phyloP scores from a whole-genome alignment of 2,113 vertebrate species.

The Canis aureus region DNA sequence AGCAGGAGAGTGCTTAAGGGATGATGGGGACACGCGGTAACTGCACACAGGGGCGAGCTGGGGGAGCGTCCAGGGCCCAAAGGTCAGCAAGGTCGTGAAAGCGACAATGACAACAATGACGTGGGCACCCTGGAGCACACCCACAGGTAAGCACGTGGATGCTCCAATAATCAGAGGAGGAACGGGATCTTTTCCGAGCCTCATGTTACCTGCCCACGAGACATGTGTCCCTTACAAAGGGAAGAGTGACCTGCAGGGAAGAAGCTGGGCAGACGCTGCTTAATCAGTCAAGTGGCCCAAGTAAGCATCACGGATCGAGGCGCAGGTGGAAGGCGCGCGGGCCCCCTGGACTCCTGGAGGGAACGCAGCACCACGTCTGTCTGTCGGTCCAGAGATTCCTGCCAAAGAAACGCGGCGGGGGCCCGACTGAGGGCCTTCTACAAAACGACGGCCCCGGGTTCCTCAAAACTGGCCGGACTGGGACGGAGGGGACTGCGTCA shows the following conservation, averaged over 20 bases:
- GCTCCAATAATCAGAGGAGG: neutral
- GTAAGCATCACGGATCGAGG: neutral
- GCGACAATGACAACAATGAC: neutral
- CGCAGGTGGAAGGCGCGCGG: neutral
- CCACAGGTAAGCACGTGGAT: neutral
- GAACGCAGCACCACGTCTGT: too few species aligned
- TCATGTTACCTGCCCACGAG: neutral
- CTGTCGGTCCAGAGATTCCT: neutral
- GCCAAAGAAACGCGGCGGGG: neutral
- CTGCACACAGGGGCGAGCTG: neutral
- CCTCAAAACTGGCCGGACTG: neutral
- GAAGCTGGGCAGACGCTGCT: neutral
- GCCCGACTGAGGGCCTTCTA: neutral
- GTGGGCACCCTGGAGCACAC: neutral
- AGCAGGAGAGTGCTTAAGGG: neutral
- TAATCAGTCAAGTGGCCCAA: neutral
- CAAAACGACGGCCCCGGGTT: neutral
- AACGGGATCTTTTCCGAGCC: too few species aligned
- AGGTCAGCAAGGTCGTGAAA: neutral
- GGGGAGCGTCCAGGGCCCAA: neutral
- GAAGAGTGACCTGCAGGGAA: neutral
- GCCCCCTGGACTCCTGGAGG: accelerated
- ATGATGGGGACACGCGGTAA: accelerated
- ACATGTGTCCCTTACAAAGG: neutral
- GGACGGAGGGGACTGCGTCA: neutral